Conservation (phyloP, 2,113 vertebrate genomes). For the Prionailurus viverrinus region DNA sequence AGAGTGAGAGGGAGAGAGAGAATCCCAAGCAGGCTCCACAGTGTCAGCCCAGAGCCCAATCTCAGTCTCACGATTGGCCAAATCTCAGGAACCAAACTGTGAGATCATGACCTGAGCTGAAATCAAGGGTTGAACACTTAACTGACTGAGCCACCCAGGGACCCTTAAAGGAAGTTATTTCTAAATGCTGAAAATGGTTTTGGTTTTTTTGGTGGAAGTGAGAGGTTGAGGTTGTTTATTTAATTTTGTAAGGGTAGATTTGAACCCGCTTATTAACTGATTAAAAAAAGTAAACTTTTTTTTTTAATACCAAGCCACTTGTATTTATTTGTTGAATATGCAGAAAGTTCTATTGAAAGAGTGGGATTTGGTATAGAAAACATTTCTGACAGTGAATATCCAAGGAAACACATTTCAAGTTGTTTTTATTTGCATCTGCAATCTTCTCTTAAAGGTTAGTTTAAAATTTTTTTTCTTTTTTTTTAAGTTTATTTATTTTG, state of each 20-base stretch:
- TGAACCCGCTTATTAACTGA: slow-evolving; percentile 37
- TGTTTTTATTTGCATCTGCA: not conserved
- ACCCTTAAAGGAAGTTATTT: slow-evolving; percentile 29
- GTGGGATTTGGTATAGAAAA: not conserved
- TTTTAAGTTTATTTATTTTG: too few species aligned
- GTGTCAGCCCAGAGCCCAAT: too few species aligned
- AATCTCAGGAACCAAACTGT: too few species aligned
- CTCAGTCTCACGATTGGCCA: too few species aligned
- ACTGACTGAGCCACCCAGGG: too few species aligned
- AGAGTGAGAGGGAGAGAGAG: too few species aligned
- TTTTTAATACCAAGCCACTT: not conserved
- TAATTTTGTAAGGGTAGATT: slow-evolving; percentile 17
- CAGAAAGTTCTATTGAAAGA: not conserved
- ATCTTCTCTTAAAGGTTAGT: not conserved
- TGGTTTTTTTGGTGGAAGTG: not conserved
- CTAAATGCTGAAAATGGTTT: not conserved
- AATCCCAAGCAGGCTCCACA: too few species aligned
- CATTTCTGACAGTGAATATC: not conserved
- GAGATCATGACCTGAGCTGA: too few species aligned
- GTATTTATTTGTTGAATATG: not conserved
- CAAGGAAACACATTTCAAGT: not conserved
- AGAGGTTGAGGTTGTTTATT: slow-evolving; percentile 4
- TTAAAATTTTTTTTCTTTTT: not conserved
- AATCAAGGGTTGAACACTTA: too few species aligned
- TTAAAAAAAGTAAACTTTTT: not conserved